Evolutionary conservation across 2,888 invertebrate species (phyloP).

Genomic region (Nomada fucata): DNA sequence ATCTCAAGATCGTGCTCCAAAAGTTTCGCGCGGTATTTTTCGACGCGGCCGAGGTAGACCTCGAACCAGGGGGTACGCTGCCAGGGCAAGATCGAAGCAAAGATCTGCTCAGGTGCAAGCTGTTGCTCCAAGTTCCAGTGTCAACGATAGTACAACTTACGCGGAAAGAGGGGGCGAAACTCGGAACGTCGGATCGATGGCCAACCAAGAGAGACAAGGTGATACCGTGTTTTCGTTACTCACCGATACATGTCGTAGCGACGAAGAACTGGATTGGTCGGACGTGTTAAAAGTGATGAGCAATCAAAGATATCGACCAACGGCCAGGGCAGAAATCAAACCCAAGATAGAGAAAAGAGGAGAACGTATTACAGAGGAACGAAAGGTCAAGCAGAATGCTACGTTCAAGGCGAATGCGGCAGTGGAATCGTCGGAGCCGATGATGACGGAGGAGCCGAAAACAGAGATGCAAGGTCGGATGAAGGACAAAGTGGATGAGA

Average conservation of each 20-base stretch:
- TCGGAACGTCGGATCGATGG: neutral
- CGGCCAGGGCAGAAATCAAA: neutral
- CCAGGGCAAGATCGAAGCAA: conserved; percentile 34
- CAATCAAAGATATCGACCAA: neutral
- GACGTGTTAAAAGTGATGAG: conserved; percentile 61
- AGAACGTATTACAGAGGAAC: neutral
- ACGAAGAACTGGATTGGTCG: conserved; percentile 61
- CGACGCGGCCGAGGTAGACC: conserved; percentile 54
- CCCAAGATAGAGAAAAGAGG: neutral
- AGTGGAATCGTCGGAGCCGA: neutral
- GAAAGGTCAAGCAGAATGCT: neutral
- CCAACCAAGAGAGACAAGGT: conserved; percentile 4
- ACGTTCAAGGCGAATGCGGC: neutral
- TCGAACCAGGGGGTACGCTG: conserved; percentile 33
- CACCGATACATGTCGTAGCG: conserved; percentile 55
- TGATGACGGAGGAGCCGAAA: neutral
- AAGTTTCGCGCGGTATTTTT: conserved; percentile 38
- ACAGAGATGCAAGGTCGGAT: neutral
- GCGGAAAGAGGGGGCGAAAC: neutral
- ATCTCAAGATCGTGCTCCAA: conserved; percentile 7
- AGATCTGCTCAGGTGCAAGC: neutral
- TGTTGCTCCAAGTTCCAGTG: neutral
- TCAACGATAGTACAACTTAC: neutral
- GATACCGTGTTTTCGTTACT: conserved; percentile 60
- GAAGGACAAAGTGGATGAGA: neutral